phyloP scores from a whole-genome alignment of 64 coral and sea anemone species.

The Trachythela sp. region DNA sequence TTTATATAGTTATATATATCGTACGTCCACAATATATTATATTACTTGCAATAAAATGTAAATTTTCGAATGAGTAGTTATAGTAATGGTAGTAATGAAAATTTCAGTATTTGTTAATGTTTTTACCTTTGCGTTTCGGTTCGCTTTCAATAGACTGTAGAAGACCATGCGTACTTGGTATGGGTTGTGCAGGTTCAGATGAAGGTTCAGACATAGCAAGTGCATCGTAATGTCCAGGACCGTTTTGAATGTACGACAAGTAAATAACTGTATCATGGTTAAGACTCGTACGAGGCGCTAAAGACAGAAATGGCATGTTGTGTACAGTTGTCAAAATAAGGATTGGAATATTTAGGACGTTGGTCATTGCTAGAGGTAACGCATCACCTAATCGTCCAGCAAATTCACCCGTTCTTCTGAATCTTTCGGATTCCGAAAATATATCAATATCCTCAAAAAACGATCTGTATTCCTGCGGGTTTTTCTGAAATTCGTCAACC shows the following conservation, averaged over 20 bases:
- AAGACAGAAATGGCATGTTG: slow-evolving; percentile 49
- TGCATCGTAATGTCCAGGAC: slow-evolving; percentile 56
- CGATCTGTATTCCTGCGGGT: neutral
- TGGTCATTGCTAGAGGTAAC: slow-evolving; percentile 47
- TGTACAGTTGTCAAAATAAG: slow-evolving; percentile 49
- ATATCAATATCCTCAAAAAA: slow-evolving; percentile 17
- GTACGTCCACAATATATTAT: no score
- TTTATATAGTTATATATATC: no score
- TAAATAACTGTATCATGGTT: slow-evolving; percentile 1
- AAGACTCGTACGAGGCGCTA: slow-evolving; percentile 20
- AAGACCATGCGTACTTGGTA: no score
- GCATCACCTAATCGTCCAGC: slow-evolving; percentile 38
- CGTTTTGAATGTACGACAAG: slow-evolving; percentile 46
- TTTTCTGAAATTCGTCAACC: slow-evolving; percentile 41
- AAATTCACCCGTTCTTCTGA: slow-evolving; percentile 36
- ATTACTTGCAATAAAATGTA: no score
- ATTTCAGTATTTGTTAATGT: no score
- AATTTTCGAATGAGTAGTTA: no score
- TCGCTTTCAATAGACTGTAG: no score
- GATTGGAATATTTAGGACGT: slow-evolving; percentile 46
- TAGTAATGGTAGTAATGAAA: no score
- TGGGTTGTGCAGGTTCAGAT: neutral
- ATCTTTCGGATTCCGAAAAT: neutral
- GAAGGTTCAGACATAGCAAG: neutral
- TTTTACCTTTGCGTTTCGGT: no score